Base-by-base conservation (phyloP, 2,113 vertebrate genomes). In the Toxotes chatareus region DNA sequence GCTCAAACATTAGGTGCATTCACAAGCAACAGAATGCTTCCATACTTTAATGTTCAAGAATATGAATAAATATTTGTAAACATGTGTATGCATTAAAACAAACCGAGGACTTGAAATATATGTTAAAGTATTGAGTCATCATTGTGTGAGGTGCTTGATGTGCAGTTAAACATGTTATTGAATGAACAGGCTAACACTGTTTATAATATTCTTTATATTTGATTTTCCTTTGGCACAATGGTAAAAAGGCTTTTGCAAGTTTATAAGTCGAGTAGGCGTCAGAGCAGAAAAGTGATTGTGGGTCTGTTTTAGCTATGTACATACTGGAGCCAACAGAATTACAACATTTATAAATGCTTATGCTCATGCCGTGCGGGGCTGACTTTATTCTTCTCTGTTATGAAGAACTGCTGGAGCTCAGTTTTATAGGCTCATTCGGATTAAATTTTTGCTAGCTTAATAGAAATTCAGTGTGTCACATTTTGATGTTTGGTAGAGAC, bases 241-340 rank as follows among this genome's bases (percentile, higher is more conserved):
- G 56, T 80, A 5, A 68, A 73, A 79, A 59, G 21, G 23, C 19
- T 75, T 61, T 79, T 68, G 40, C 44, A 60, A 55, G 46, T 70
- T 79, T 56, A 57, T 7, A 14, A 75, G 19, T 78, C 31, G 42
- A 67, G 53, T 17, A 76, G 56, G 79, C 19, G 13, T 46, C 63
- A 12, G 46, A 76, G 81, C 76, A 83, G 81, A 67, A 83, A 83
- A 76, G 64, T 66, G 71, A 65, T n/a, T 67, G 62, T 73, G 59
- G 42, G 46, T 66, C 34, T 77, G n/a, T 63, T 78, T 85, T 64
- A 67, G 9, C 32, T 74, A 23, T 59, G 68, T 32, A 34, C 44
- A 57, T n/a, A n/a, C 19, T 36, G 47, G 64, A 86, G 70, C 17
- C 47, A 79, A 74, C 34, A 34, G 70, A 80, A 77, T 85, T 63